These are phyloP conservation scores for Gallinago paraguaiae DNA, from an alignment of 2,113 vertebrate species.

Conservation along the genomic window DNA sequence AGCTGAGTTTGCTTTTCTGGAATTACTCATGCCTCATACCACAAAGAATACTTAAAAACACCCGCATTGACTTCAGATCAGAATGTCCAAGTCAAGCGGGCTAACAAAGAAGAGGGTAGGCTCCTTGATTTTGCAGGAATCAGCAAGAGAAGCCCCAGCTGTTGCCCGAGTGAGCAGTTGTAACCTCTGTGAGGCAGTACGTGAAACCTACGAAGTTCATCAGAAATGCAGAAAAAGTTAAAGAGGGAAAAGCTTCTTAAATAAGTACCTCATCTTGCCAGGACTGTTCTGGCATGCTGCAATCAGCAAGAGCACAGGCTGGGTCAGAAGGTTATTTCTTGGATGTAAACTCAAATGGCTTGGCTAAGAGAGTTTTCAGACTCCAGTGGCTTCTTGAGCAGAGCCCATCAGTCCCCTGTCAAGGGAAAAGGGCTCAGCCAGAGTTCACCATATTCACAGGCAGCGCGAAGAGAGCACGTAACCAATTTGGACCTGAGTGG, in stretches of 20 bases:
- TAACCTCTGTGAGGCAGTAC: neutral
- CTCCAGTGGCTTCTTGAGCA: neutral
- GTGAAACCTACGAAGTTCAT: neutral
- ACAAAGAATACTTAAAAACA: neutral
- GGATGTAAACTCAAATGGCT: neutral
- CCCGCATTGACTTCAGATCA: neutral
- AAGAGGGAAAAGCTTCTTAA: neutral
- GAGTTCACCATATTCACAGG: neutral
- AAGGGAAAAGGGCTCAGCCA: neutral
- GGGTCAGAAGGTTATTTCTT: neutral
- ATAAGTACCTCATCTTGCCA: neutral
- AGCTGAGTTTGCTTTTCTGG: neutral
- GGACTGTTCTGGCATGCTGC: neutral
- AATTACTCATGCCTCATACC: neutral
- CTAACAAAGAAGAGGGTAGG: neutral
- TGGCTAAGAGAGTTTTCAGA: neutral
- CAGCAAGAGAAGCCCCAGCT: neutral
- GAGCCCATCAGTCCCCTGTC: neutral
- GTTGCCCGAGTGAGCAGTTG: neutral
- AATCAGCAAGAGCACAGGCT: neutral
- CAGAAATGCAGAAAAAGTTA: neutral
- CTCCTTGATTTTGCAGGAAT: neutral
- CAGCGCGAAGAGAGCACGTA: neutral
- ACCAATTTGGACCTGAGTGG: neutral
- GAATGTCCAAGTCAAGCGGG: neutral